Conservation (phyloP, 2,888 invertebrate genomes). For the Tanytarsus gracilentus region DNA sequence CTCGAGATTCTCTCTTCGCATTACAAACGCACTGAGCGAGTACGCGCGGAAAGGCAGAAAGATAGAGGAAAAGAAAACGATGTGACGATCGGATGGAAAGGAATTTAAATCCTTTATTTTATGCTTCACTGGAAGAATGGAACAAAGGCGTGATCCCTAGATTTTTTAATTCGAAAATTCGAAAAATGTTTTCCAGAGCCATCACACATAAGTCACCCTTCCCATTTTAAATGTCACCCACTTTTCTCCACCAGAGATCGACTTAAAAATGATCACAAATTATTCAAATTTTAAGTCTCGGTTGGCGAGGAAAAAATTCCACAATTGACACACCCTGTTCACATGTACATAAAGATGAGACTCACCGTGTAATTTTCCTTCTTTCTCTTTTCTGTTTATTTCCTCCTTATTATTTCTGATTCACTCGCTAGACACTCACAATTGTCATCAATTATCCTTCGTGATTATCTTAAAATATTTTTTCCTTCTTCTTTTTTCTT, state of each 20-base stretch:
- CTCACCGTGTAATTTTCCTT: constrained; percentile 6
- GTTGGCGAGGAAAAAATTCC: not conserved
- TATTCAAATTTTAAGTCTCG: not conserved
- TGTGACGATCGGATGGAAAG: not conserved
- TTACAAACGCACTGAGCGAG: not conserved
- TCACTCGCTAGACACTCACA: not conserved
- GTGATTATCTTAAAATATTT: not conserved
- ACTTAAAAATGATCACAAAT: no score
- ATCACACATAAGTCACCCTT: no score
- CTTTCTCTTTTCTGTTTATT: not conserved
- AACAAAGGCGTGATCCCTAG: not conserved
- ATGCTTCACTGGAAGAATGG: not conserved
- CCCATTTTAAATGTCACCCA: no score
- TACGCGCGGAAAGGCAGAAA: not conserved
- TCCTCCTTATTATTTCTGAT: not conserved
- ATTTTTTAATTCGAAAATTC: no score
- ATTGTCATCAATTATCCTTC: constrained; percentile 12
- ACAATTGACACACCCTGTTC: constrained; percentile 28
- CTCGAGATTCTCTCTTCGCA: constrained; percentile 16
- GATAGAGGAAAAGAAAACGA: not conserved
- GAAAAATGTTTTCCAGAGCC: no score
- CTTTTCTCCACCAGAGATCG: no score
- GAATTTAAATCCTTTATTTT: constrained; percentile 25
- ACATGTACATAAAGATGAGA: not conserved
- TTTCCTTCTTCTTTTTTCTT: not conserved